These are phyloP conservation scores for Hephaestus fuliginosus DNA, from an alignment of 2,797 vertebrate species.

Conservation along the genomic window DNA sequence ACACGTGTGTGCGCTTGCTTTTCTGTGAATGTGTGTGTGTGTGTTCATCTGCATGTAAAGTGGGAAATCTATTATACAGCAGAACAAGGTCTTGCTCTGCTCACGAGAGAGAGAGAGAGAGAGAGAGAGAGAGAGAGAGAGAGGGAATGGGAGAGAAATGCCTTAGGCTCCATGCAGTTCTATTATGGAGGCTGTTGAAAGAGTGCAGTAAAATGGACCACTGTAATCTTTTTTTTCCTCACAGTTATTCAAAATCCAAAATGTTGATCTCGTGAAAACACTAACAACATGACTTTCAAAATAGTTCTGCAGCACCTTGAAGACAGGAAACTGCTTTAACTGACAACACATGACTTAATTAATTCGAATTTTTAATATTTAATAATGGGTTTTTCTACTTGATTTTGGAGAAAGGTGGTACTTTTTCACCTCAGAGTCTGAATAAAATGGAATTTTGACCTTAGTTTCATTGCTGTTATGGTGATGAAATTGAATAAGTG, in stretches of 20 bases:
- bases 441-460: not conserved
- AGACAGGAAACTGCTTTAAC: not conserved
- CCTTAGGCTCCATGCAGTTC: conserved; percentile 56
- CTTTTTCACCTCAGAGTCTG: not conserved
- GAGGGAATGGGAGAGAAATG: conserved; percentile 23
- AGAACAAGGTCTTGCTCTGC: conserved; percentile 52
- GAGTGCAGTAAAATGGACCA: conserved; percentile 38
- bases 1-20: not conserved
- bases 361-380: not conserved
- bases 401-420: not conserved
- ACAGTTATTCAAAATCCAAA: conserved; percentile 44
- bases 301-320: not conserved
- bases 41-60: conserved; percentile 60
- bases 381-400: not conserved
- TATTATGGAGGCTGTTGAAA: conserved; percentile 57
- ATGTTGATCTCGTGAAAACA: conserved; percentile 33
- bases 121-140: not conserved
- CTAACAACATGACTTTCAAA: conserved; percentile 24
- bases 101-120: conserved; percentile 17
- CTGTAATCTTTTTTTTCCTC: conserved; percentile 29
- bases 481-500: conserved; percentile 17
- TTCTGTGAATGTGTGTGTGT: not conserved
- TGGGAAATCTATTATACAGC: conserved; percentile 59
- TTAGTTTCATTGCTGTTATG: not conserved
- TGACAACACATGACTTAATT: not conserved